Conservation (phyloP, 2,797 vertebrate genomes). For the Myotis findleyi region DNA sequence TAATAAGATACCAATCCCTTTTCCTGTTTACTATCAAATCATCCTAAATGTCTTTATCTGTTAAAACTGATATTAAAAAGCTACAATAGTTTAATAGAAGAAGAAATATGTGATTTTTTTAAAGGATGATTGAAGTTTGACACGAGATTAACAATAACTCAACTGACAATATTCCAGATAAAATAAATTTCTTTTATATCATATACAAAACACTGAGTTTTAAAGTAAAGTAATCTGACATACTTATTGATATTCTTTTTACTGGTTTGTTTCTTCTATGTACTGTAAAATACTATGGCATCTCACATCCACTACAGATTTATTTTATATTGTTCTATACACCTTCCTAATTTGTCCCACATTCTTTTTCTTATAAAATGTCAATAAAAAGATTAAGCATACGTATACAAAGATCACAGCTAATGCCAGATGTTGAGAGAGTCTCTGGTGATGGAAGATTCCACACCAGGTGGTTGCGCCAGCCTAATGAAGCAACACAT, state of each 20-base stretch:
- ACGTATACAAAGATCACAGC: conserved; percentile 80
- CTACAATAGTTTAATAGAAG: neutral
- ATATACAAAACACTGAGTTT: neutral
- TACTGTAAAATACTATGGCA: neutral
- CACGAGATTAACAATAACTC: neutral
- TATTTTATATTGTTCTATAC: conserved; percentile 56
- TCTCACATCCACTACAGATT: neutral
- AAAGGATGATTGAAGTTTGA: neutral
- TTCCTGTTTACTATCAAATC: neutral
- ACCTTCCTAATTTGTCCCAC: conserved; percentile 61
- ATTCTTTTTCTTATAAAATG: conserved; percentile 77
- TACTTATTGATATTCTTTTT: conserved; percentile 7
- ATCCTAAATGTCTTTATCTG: conserved; percentile 43
- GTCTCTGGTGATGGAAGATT: conserved; percentile 84
- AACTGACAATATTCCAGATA: conserved; percentile 7
- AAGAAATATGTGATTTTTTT: conserved; percentile 52
- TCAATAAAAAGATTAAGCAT: conserved; percentile 77
- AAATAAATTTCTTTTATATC: neutral
- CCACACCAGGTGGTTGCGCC: conserved; percentile 91
- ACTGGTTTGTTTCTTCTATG: conserved; percentile 16
- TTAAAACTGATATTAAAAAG: conserved; percentile 57
- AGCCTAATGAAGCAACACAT: conserved; percentile 87
- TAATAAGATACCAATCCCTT: conserved; percentile 40
- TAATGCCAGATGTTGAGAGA: conserved; percentile 85
- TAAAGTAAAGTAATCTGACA: conserved; percentile 42